Evolutionary conservation across 2,797 vertebrate genomes (phyloP).

Genomic region (Nyctalus aviator): DNA sequence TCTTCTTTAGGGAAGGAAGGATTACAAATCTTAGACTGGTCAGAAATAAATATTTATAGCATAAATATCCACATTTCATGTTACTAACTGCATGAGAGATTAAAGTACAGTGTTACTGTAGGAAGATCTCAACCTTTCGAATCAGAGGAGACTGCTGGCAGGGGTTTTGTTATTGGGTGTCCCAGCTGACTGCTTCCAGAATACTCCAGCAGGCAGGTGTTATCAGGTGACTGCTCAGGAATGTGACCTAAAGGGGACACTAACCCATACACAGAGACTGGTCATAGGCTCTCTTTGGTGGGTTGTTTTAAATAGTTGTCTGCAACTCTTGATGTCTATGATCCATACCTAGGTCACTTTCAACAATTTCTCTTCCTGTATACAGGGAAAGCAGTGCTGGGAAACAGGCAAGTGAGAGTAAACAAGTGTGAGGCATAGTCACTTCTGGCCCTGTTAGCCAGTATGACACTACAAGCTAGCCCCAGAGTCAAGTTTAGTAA

Average conservation of each 20-base stretch:
- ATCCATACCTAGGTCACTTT: conserved; percentile 18
- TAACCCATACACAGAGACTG: background rate
- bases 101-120: background rate
- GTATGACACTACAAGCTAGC: background rate
- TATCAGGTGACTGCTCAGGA: conserved; percentile 61
- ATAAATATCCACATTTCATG: background rate
- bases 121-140: background rate
- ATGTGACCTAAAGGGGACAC: conserved; percentile 28
- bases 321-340: background rate
- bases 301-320: conserved; percentile 16
- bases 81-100: background rate
- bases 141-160: background rate
- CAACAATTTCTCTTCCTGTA: conserved; percentile 5
- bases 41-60: background rate
- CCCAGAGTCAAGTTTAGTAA: background rate
- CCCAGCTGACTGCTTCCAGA: background rate
- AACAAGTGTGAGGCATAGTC: background rate
- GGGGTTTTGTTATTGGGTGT: background rate
- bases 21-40: background rate
- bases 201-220: background rate
- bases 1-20: background rate
- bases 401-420: background rate
- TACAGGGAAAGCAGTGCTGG: background rate
- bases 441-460: background rate
- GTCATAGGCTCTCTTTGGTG: background rate